Conservation (phyloP, 1,140 invertebrate genomes). For the Anagrus nilaparvatae region DNA sequence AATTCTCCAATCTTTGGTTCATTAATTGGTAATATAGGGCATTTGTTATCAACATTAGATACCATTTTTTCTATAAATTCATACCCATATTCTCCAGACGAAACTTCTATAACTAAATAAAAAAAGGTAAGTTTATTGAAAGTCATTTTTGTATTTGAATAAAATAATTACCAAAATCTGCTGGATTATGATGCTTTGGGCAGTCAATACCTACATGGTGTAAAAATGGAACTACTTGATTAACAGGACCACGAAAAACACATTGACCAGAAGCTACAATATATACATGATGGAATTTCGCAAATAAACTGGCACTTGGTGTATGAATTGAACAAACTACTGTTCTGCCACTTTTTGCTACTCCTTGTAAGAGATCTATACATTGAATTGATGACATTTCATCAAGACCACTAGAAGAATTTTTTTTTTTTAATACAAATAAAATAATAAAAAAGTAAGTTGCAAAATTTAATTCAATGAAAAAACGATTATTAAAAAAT, state of each 20-base stretch:
- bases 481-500: conserved; percentile 8
- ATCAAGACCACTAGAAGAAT: conserved; percentile 57
- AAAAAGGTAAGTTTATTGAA: conserved; percentile 14
- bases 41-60: conserved; percentile 46
- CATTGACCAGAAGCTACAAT: conserved; percentile 64
- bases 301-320: conserved; percentile 69
- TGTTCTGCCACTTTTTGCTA: conserved; percentile 72
- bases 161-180: conserved; percentile 62
- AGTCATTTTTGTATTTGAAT: conserved; percentile 2
- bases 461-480: neutral
- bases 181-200: conserved; percentile 69
- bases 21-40: conserved; percentile 45
- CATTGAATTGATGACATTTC: conserved; percentile 68
- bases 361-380: conserved; percentile 59
- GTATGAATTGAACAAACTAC: conserved; percentile 89
- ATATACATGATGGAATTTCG: conserved; percentile 69
- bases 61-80: conserved; percentile 53
- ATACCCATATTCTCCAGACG: conserved; percentile 61
- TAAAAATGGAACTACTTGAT: conserved; percentile 60
- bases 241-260: conserved; percentile 57
- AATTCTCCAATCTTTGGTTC: conserved; percentile 17
- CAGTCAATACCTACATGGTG: conserved; percentile 55
- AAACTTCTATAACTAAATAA: conserved; percentile 64
- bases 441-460: conserved; percentile 9
- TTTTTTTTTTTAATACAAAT: conserved; percentile 3